phyloP scores from a whole-genome alignment of 2,888 invertebrate genomes.

The Geophilus truncorum region DNA sequence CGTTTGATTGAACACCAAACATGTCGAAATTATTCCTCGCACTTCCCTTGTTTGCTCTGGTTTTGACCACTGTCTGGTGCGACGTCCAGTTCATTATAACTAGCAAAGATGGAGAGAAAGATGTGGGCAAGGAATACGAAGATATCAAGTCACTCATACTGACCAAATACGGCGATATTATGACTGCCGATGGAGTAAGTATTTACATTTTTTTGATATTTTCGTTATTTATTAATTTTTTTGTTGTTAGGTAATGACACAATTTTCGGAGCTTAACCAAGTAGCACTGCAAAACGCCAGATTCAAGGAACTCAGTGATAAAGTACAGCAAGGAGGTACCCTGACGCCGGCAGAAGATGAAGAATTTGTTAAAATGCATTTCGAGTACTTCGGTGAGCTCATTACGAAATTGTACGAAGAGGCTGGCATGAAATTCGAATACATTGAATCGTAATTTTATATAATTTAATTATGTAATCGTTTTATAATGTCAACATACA shows the following conservation, averaged over 20 bases:
- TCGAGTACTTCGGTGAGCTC: background rate
- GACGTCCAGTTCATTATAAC: background rate
- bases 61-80: background rate
- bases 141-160: background rate
- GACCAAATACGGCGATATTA: background rate
- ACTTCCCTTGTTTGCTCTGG: background rate
- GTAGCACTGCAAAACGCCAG: background rate
- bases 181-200: background rate
- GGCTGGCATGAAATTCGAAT: background rate
- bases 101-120: background rate
- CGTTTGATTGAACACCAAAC: background rate
- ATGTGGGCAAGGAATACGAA: background rate
- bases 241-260: background rate
- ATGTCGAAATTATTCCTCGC: background rate
- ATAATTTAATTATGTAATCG: background rate
- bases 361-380: background rate
- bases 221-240: background rate
- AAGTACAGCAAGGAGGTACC: background rate
- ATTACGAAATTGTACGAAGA: background rate
- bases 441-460: background rate
- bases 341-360: background rate
- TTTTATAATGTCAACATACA: background rate
- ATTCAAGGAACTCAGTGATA: background rate
- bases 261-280: background rate
- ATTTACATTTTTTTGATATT: background rate